These are phyloP conservation scores for Ramphastos sulfuratus DNA, from an alignment of 2,113 vertebrate species.

Conservation along the genomic window DNA sequence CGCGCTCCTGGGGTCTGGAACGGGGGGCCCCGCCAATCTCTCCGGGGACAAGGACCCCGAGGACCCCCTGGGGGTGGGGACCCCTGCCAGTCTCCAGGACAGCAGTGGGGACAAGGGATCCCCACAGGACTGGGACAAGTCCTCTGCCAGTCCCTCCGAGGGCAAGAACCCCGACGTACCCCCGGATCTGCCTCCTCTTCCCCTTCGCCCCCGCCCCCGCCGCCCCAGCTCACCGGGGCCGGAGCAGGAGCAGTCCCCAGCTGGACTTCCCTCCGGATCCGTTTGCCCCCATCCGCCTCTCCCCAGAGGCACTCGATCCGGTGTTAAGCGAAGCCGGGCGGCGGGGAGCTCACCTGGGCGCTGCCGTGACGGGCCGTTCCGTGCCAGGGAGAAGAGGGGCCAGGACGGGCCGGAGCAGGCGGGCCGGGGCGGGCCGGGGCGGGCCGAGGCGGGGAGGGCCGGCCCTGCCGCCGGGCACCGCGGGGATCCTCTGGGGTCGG, in stretches of 20 bases:
- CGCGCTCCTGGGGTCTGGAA: background rate
- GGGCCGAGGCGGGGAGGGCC: background rate
- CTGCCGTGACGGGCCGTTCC: background rate
- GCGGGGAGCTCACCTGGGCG: constrained; percentile 1
- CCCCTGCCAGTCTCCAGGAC: too few relatives aligned
- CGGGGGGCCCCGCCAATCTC: background rate
- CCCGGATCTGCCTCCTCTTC: too few relatives aligned
- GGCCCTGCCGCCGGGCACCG: background rate
- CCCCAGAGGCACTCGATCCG: too few relatives aligned
- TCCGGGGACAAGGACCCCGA: background rate
- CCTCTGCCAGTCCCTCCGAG: too few relatives aligned
- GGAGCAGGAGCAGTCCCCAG: background rate
- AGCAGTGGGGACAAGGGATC: too few relatives aligned
- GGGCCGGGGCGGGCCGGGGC: background rate
- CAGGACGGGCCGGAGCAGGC: background rate
- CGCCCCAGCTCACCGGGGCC: background rate
- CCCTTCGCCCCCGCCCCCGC: too few relatives aligned
- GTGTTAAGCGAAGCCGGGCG: background rate
- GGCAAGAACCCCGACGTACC: too few relatives aligned
- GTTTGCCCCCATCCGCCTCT: background rate
- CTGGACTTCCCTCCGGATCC: background rate
- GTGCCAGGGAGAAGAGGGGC: background rate
- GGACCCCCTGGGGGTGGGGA: too few relatives aligned
- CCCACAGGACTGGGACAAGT: too few relatives aligned
- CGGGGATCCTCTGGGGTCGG: background rate